These are phyloP conservation scores for Spilogale gracilis DNA, from an alignment of 2,113 vertebrate species.

Conservation along the genomic window DNA sequence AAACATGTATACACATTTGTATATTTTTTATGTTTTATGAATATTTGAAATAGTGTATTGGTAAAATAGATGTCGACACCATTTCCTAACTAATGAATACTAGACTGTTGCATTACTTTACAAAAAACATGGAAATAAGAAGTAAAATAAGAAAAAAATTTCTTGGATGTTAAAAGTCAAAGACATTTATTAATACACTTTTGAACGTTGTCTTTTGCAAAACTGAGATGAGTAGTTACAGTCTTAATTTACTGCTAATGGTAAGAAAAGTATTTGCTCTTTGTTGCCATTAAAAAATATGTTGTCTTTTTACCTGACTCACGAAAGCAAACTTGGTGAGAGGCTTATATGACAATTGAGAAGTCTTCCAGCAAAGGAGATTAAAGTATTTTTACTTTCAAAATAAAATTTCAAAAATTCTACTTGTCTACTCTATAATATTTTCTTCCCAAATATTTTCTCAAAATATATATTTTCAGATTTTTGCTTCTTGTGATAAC, in stretches of 20 bases:
- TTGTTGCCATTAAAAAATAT: background rate
- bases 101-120: background rate
- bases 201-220: background rate
- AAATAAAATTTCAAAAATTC: background rate
- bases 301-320: background rate
- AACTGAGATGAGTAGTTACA: background rate
- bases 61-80: background rate
- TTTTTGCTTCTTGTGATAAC: background rate
- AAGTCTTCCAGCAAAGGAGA: background rate
- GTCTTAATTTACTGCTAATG: background rate
- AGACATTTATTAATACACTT: background rate
- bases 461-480: background rate
- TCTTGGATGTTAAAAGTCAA: background rate
- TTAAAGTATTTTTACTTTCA: background rate
- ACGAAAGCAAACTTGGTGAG: background rate
- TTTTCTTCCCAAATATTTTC: background rate
- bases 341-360: background rate
- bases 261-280: background rate
- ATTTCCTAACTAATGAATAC: background rate
- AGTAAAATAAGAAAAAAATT: background rate
- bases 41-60: background rate
- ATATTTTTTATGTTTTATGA: background rate
- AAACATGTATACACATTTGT: background rate
- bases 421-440: fast-evolving
- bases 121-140: background rate